phyloP scores from a whole-genome alignment of 1,140 invertebrate species.

The Diuraphis noxia region DNA sequence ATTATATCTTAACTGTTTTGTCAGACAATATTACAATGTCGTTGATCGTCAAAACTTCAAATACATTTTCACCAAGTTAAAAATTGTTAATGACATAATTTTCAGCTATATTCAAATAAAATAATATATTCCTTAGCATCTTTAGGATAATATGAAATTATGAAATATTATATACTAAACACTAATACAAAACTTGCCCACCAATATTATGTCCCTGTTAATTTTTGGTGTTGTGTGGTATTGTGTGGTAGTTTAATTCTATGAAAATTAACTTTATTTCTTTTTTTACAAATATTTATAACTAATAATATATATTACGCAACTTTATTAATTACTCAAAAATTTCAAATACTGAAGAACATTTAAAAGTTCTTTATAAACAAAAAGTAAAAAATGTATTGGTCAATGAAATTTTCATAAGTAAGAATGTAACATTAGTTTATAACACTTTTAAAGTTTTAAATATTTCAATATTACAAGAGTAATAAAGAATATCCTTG shows the following conservation, averaged over 20 bases:
- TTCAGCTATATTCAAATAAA: too few species aligned
- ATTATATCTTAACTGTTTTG: background rate
- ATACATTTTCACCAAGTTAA: background rate
- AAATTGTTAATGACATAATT: background rate
- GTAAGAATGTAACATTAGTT: background rate
- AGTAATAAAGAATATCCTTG: background rate
- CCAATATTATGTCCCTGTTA: background rate
- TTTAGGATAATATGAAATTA: background rate
- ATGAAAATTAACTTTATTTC: background rate
- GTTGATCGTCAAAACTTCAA: too few species aligned
- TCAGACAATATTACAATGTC: background rate
- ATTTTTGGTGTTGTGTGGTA: background rate
- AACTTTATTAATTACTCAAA: background rate
- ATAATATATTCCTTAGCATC: too few species aligned
- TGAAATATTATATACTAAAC: background rate
- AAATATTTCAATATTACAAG: background rate
- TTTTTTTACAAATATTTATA: background rate
- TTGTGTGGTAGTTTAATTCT: background rate
- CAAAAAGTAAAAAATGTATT: background rate
- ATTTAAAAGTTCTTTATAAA: background rate
- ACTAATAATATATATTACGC: background rate
- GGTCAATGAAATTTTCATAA: background rate
- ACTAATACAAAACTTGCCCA: background rate
- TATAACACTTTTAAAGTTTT: background rate
- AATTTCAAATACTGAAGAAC: background rate